phyloP scores from a whole-genome alignment of 1,140 invertebrate genomes.

The Littorina saxatilis region DNA sequence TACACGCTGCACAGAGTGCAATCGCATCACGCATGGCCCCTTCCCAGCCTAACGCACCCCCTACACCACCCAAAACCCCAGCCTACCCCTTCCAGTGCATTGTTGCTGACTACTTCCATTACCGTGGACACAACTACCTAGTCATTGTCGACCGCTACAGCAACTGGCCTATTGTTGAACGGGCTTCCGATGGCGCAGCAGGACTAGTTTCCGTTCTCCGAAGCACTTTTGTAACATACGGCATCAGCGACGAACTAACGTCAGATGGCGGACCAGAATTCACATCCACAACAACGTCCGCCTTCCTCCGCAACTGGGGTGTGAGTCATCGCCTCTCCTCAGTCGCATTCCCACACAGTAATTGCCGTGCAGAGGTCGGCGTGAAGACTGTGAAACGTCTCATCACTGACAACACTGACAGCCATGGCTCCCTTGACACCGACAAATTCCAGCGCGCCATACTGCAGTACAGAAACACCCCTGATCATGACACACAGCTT shows the following conservation, averaged over 20 bases:
- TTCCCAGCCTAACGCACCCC: slow-evolving; percentile 39
- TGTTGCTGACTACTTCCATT: slow-evolving; percentile 46
- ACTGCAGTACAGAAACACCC: no score
- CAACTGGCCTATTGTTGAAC: slow-evolving; percentile 56
- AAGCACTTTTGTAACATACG: slow-evolving; percentile 48
- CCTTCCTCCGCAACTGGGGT: no score
- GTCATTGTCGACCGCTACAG: slow-evolving; percentile 49
- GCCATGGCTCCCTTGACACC: background rate
- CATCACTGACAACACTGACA: no score
- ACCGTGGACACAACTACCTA: slow-evolving; percentile 45
- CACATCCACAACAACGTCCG: no score
- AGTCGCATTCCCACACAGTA: no score
- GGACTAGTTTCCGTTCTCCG: slow-evolving; percentile 45
- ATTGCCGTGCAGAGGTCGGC: no score
- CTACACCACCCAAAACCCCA: slow-evolving; percentile 37
- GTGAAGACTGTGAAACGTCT: no score
- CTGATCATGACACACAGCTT: background rate
- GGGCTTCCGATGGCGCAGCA: slow-evolving; percentile 26
- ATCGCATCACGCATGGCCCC: slow-evolving; percentile 37
- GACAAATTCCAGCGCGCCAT: background rate
- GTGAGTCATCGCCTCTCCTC: background rate
- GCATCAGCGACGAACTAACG: no score
- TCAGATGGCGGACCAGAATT: no score
- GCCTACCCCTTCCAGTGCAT: slow-evolving; percentile 48
- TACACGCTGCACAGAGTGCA: slow-evolving; percentile 40